Conservation (phyloP, 2,113 vertebrate species). For the Eclectus roratus region DNA sequence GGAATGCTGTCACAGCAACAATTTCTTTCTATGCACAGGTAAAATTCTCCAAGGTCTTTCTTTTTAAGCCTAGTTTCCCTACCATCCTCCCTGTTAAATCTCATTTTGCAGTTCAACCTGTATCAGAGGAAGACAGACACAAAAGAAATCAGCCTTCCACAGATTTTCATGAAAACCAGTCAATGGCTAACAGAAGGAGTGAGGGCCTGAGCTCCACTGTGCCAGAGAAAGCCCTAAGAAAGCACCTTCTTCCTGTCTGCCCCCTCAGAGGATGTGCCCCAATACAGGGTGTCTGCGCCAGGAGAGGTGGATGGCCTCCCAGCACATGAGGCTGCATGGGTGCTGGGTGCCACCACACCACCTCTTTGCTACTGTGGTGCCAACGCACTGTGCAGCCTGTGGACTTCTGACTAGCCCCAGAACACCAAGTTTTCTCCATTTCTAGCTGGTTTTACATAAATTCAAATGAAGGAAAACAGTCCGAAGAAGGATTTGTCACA, state of each 20-base stretch:
- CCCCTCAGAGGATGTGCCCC: neutral
- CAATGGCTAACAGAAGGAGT: neutral
- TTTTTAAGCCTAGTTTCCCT: neutral
- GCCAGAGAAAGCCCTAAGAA: neutral
- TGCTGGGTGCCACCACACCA: neutral
- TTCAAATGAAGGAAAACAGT: neutral
- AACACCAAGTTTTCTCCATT: neutral
- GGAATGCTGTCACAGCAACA: neutral
- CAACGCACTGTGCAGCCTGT: neutral
- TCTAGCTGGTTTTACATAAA: rapidly evolving
- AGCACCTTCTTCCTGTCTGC: neutral
- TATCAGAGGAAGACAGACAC: neutral
- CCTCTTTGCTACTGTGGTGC: neutral
- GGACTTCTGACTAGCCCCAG: neutral
- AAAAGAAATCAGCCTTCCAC: neutral
- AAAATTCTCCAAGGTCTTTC: neutral
- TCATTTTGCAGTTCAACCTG: neutral
- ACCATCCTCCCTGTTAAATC: neutral
- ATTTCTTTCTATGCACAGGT: neutral
- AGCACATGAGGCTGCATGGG: rapidly evolving
- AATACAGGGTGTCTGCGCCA: rapidly evolving
- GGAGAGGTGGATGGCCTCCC: neutral
- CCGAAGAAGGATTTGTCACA: neutral
- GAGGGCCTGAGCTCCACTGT: neutral
- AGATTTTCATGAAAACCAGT: neutral